Evolutionary conservation across 1,140 invertebrate species (phyloP), one percentile per base, ranked within the genome.

Genomic region (Diorhabda sublineata): DNA sequence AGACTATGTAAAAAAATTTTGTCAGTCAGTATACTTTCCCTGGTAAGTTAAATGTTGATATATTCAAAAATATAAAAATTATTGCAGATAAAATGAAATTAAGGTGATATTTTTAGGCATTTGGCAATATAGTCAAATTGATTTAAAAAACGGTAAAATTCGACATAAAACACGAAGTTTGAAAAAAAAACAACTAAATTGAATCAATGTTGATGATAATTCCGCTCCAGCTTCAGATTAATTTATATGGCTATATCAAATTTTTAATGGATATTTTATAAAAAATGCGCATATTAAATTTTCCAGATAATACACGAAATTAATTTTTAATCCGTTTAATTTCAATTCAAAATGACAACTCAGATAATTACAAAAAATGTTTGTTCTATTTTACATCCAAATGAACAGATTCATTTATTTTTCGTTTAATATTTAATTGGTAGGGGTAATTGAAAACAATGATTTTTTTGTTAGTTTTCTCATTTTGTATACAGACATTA

Each of bases 231-330:
- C 47, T 52, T 52, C 47, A 52, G n/a, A 52, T 52, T 52, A 52
- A 52, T 52, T 52, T 52, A 52, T 52, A 52, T 52, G 47, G 47
- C 47, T 8, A 52, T 52, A 52, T 52, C 6, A 52, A 52, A 52
- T 52, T 52, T 52, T 52, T 52, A 52, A 52, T 52, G 47, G 47
- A 52, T 52, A 52, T 52, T 52, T 52, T 52, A 52, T 52, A 52
- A 52, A 52, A 52, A 52, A 52, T 52, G 47, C 47, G 47, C 47
- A 52, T 52, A 52, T 52, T 52, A 52, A 52, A 52, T 52, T 52
- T 52, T 52, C 47, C n/a, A 52, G 47, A 52, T 52, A 52, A 52
- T 52, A 52, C 47, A 52, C 47, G 47, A 52, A 52, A 52, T 52
- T 52, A 52, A 52, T 52, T 52, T 52, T 52, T 52, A 52, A 52